A percentile compares a stretch with the other conserved stretches of the same genome.
Evolutionary conservation across 2,113 vertebrate species (phyloP).

Genomic region (Mungos mungo): DNA sequence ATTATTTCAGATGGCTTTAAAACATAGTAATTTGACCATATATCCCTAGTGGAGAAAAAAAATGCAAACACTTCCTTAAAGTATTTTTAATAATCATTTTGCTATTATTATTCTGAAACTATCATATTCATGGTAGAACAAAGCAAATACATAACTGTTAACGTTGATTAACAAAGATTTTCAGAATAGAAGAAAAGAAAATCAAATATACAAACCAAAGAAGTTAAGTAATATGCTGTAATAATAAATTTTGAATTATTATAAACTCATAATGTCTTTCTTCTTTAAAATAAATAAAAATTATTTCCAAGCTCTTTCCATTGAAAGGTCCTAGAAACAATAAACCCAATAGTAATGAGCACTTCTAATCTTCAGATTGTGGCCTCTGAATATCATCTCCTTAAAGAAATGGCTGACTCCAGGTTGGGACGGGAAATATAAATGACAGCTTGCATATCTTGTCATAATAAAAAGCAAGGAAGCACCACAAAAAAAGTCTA

Average conservation of each 20-base stretch:
- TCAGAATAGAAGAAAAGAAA: conserved; percentile 30
- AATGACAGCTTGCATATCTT: not conserved
- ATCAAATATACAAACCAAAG: not conserved
- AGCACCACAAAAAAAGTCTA: not conserved
- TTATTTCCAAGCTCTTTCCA: not conserved
- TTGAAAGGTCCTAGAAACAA: not conserved
- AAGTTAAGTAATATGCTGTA: not conserved
- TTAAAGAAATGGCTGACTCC: not conserved
- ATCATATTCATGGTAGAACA: not conserved
- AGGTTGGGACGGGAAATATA: not conserved
- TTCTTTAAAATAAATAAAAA: not conserved
- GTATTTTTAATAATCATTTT: conserved; percentile 1
- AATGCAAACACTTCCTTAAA: not conserved
- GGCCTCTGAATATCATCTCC: not conserved
- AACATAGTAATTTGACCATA: not conserved
- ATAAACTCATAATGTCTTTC: not conserved
- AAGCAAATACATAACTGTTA: not conserved
- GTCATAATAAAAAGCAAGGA: not conserved
- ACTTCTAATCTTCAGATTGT: not conserved
- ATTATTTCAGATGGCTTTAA: not conserved
- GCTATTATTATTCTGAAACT: conserved; percentile 6
- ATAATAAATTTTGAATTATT: not conserved
- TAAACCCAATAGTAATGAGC: not conserved
- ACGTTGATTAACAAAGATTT: not conserved
- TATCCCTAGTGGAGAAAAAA: not conserved